These are phyloP conservation scores for Entomobrya multifasciata DNA, from an alignment of 2,888 invertebrate species.

Conservation along the genomic window DNA sequence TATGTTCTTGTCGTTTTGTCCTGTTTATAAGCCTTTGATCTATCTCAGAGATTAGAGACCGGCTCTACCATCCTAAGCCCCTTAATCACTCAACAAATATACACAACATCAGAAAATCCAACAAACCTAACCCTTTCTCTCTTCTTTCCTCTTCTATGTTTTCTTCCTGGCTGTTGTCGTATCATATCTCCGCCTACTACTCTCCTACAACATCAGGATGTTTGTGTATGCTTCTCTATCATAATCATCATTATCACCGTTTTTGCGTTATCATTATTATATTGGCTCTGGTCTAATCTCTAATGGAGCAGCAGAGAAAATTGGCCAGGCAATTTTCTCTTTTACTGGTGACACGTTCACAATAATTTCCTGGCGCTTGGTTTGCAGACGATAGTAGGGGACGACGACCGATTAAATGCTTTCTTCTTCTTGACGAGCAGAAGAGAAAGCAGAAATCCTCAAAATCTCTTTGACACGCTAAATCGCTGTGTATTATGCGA, in stretches of 20 bases:
- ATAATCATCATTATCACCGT: conserved; percentile 24
- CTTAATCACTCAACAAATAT: conserved; percentile 65
- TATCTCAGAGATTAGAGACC: conserved; percentile 53
- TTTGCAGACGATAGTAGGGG: not conserved
- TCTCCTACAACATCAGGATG: not conserved
- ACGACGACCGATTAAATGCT: conserved; percentile 28
- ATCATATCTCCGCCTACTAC: not conserved
- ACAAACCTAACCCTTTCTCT: conserved; percentile 20
- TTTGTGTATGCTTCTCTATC: not conserved
- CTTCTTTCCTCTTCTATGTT: not conserved
- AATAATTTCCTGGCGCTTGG: not conserved
- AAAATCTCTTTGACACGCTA: conserved; percentile 13
- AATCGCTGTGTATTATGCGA: not conserved
- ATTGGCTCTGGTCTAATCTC: conserved; percentile 34
- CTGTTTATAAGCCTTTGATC: conserved; percentile 60
- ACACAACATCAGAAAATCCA: conserved; percentile 21
- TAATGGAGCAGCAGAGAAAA: conserved; percentile 30
- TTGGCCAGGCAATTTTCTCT: conserved; percentile 30
- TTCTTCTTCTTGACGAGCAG: not conserved
- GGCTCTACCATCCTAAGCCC: conserved; percentile 59
- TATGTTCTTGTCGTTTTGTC: conserved; percentile 8
- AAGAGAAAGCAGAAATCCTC: not conserved
- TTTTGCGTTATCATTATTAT: conserved; percentile 27
- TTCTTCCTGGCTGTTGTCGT: too few relatives aligned
- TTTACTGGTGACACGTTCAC: conserved; percentile 5